Evolutionary conservation across 2,888 invertebrate genomes (phyloP), one percentile per base, ranked within the genome.

Genomic region (Dioctria linearis): DNA sequence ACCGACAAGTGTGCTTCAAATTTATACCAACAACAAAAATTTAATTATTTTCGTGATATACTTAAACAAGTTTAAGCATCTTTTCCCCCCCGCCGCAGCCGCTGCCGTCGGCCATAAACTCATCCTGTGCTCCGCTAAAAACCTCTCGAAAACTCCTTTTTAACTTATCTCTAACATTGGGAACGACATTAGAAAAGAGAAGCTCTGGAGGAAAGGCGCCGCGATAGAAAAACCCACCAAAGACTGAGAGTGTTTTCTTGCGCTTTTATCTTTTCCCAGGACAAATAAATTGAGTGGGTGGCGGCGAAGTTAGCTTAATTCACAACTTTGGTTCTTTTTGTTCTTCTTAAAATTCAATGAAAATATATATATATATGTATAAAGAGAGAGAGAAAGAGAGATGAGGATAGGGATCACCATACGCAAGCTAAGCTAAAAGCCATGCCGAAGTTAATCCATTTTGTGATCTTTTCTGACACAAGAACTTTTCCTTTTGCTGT

Each of bases 381-480:
- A 25, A 2, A 25, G 11, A 59, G 61, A 49, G 40, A 43, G 59
- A 69, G 79, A 54, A 79, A 9, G 59, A 69, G 73, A 59, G 25
- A 25, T n/a, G 25, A 2, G 25, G 25, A 2, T 25, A 25, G 25
- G 25, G 25, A 25, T 25, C 25, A 25, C 25, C 25, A 25, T 25
- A 25, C 25, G 25, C 0, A 25, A 25, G 25, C 25, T 25, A 46
- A 54, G 65, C 71, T 80, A 80, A 76, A 80, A 80, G 80, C 80
- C 37, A 67, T 9, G 51, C 54, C 66, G 76, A 80, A 80, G 80
- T 80, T 80, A 76, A 80, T 80, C 80, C 76, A 80, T 76, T 80
- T 80, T 80, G 75, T 75, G 80, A 80, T 80, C 80, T 80, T 57
- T 76, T 80, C 67, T 73, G 78, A 78, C 78, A 78, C 78, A 25